Base-by-base conservation (phyloP, 2,113 vertebrate genomes). In the Strigops habroptila region DNA sequence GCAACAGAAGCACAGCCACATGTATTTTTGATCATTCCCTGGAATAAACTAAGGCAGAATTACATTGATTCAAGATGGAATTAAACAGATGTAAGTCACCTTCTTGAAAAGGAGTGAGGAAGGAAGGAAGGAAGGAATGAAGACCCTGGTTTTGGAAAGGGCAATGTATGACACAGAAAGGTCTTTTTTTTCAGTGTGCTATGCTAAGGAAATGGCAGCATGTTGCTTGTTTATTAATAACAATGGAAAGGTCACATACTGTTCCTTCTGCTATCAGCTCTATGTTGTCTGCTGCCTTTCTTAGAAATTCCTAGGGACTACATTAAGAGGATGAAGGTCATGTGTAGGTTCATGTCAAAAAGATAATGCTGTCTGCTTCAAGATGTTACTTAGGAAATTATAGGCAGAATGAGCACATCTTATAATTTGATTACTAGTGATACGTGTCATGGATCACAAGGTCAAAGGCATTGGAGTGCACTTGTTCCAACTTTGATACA, bases 211-310 rank as follows among this genome's bases (percentile, higher is more conserved):
- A 82, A 88, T 86, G 30, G 13, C 77, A 91, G 14, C 35, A 75
- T 86, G 30, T 41, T 74, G 10, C 51, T 88, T 90, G 17, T 94
- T 93, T 92, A 75, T 78, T 74, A 92, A 63, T 88, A 88, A 74
- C 25, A 90, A 59, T 6, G 55, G 60, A 88, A 95, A 93, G 73
- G 80, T 88, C 86, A 89, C 60, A 84, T 82, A 51, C 27, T 78
- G 30, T 78, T 75, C 33, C 25, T 82, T 86, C 68, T 91, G 39
- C 55, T 81, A 7, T 78, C 28, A 67, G 39, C 6, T 18, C 8
- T 65, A 17, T 81, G 19, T 82, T 74, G 25, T 63, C 41, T 91
- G 46, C 60, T 91, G 39, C 37, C 30, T 41, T 73, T 77, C 64
- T 51, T 86, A 53, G 37, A 89, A 78, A 91, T 91, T 88, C 35